Conservation (phyloP, 1,140 invertebrate species). For the Bicyclus anynana region DNA sequence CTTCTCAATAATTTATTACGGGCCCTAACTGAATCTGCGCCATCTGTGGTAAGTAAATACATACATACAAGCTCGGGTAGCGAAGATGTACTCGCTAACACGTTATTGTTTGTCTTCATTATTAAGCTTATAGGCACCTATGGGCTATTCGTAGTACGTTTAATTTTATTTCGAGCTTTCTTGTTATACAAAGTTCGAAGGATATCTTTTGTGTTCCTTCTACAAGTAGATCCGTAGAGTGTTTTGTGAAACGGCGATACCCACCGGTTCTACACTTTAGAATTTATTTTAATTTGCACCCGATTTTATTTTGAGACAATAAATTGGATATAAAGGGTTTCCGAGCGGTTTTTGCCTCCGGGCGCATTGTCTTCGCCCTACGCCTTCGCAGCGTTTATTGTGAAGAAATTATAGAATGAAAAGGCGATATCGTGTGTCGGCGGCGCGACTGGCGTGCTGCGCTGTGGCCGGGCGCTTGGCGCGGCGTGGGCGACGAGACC, state of each 20-base stretch:
- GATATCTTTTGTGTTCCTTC: conserved; percentile 19
- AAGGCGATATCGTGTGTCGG: conserved; percentile 71
- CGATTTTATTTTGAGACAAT: conserved; percentile 75
- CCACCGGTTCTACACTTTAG: conserved; percentile 43
- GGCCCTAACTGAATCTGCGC: not conserved
- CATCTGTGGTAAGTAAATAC: not conserved
- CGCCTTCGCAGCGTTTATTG: conserved; percentile 66
- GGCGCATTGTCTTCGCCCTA: conserved; percentile 74
- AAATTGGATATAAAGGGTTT: conserved; percentile 72
- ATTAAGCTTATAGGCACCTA: not conserved
- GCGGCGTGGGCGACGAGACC: conserved; percentile 54
- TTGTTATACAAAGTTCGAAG: conserved; percentile 15
- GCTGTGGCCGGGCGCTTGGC: conserved; percentile 34
- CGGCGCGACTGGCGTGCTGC: conserved; percentile 48
- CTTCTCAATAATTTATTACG: conserved; percentile 12
- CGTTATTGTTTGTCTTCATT: conserved; percentile 1
- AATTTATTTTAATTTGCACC: conserved; percentile 74
- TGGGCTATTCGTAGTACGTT: not conserved
- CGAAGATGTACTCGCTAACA: not conserved
- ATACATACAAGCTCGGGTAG: not conserved
- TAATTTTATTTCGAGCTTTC: not conserved
- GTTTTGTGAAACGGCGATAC: conserved; percentile 24
- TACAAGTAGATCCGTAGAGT: conserved; percentile 11
- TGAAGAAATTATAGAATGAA: conserved; percentile 74
- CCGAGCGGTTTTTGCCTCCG: conserved; percentile 69